A percentile compares a stretch with the other conserved stretches of the same genome.
Evolutionary conservation across 2,888 invertebrate genomes (phyloP).

Genomic region (Dolichomitus sp.): DNA sequence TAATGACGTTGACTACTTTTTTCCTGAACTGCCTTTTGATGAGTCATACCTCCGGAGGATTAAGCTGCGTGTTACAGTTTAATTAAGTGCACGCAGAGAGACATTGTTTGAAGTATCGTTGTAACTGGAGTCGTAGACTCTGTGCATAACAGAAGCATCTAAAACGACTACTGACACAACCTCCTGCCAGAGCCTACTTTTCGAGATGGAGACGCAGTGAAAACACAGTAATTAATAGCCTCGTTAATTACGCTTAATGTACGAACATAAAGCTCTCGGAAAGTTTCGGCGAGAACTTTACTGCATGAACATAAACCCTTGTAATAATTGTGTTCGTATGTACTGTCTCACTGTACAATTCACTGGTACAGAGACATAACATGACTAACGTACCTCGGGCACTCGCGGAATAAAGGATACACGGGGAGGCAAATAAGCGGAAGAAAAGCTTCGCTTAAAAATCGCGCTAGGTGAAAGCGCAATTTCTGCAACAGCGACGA

Average conservation of each 20-base stretch:
- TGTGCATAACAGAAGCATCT: too few relatives aligned
- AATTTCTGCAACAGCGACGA: not conserved
- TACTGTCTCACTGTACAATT: slow-evolving; percentile 2
- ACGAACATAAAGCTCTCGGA: slow-evolving; percentile 30
- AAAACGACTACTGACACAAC: not conserved
- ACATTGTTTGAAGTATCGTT: not conserved
- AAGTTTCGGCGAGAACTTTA: slow-evolving; percentile 42
- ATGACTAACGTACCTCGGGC: slow-evolving; percentile 18
- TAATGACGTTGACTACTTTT: too few relatives aligned
- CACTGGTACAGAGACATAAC: slow-evolving; percentile 6
- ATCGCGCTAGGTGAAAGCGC: not conserved
- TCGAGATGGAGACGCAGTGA: slow-evolving; percentile 4
- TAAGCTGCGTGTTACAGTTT: not conserved
- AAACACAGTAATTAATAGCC: slow-evolving; percentile 53
- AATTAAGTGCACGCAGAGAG: slow-evolving; percentile 2
- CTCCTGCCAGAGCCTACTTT: not conserved
- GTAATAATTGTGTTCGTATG: not conserved
- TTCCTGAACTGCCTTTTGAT: too few relatives aligned
- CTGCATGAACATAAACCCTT: slow-evolving; percentile 20
- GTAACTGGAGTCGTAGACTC: not conserved
- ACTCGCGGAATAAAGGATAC: slow-evolving; percentile 52
- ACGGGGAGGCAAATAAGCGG: slow-evolving; percentile 52
- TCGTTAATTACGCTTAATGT: slow-evolving; percentile 54
- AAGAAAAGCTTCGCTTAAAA: not conserved
- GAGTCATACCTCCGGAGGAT: not conserved